Conservation (phyloP, 2,888 invertebrate genomes). For the Stictocephala bisonia region DNA sequence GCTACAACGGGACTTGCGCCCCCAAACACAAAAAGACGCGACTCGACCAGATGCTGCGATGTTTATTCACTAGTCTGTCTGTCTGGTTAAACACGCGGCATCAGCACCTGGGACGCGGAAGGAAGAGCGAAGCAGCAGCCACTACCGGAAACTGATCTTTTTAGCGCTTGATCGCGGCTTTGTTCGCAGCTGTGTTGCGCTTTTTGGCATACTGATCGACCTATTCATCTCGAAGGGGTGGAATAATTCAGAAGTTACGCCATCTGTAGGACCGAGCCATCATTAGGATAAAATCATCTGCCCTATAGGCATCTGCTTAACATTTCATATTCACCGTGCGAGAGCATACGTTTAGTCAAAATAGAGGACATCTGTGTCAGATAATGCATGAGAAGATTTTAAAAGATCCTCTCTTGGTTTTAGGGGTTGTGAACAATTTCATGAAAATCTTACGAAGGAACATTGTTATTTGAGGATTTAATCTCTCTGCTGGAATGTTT, state of each 20-base stretch:
- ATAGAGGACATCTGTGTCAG: too few relatives aligned
- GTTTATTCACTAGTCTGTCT: slow-evolving; percentile 30
- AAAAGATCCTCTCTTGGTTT: too few relatives aligned
- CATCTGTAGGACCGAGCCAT: too few relatives aligned
- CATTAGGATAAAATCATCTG: too few relatives aligned
- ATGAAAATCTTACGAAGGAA: too few relatives aligned
- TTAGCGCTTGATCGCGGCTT: slow-evolving; percentile 26
- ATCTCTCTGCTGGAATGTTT: too few relatives aligned
- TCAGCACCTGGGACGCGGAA: slow-evolving; percentile 24
- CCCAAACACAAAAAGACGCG: slow-evolving; percentile 3
- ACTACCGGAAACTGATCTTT: slow-evolving; percentile 1
- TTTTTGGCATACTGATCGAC: slow-evolving; percentile 25
- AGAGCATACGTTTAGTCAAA: too few relatives aligned
- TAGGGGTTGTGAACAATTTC: too few relatives aligned
- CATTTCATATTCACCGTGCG: too few relatives aligned
- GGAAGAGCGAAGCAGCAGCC: not conserved
- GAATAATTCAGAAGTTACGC: slow-evolving; percentile 19
- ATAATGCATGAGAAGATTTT: too few relatives aligned
- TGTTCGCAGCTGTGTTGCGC: slow-evolving; percentile 17
- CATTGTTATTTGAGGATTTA: too few relatives aligned
- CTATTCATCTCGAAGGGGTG: slow-evolving; percentile 13
- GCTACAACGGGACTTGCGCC: slow-evolving; percentile 39
- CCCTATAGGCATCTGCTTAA: too few relatives aligned
- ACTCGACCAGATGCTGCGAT: slow-evolving; percentile 18
- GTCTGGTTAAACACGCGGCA: slow-evolving; percentile 25